Evolutionary conservation across 2,113 vertebrate genomes (phyloP).

Genomic region (Herpetotheres cachinnans): DNA sequence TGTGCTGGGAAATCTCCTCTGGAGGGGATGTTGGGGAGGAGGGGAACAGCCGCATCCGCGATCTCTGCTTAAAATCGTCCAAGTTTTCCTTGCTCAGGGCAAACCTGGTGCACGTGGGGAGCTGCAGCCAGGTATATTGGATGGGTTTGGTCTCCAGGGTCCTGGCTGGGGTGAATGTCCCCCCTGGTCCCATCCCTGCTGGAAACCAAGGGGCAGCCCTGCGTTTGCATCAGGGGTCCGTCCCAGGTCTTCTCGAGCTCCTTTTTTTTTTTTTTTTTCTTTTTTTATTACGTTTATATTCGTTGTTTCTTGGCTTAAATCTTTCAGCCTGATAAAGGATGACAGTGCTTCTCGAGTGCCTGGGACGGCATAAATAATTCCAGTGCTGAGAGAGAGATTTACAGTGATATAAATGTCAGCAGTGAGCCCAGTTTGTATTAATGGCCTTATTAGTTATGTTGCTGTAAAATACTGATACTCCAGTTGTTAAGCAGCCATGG

Average conservation of each 20-base stretch:
- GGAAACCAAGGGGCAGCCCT: neutral
- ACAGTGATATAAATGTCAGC: slow-evolving; percentile 71
- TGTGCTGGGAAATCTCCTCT: neutral
- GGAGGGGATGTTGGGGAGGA: neutral
- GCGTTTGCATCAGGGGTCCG: accelerated
- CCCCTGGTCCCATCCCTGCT: neutral
- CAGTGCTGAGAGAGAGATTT: slow-evolving; percentile 67
- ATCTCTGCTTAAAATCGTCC: neutral
- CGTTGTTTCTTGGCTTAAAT: neutral
- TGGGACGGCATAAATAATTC: slow-evolving; percentile 67
- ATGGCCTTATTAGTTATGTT: slow-evolving; percentile 80
- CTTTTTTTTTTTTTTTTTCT: too few species aligned
- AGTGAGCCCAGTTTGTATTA: slow-evolving; percentile 75
- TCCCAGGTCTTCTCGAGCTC: neutral
- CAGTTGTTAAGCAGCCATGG: slow-evolving; percentile 69
- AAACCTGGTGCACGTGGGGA: accelerated
- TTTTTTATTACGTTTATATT: neutral
- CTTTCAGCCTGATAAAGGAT: slow-evolving; percentile 48
- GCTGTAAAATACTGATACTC: slow-evolving; percentile 75
- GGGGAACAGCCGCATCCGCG: accelerated
- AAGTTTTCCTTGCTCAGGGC: neutral
- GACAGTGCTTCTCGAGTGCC: slow-evolving; percentile 12
- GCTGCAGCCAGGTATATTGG: neutral
- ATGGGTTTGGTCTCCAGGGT: neutral
- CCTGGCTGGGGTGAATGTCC: neutral